These are phyloP conservation scores for Lordiphosa andalusiaca DNA, from an alignment of 2,888 invertebrate genomes.

Conservation along the genomic window DNA sequence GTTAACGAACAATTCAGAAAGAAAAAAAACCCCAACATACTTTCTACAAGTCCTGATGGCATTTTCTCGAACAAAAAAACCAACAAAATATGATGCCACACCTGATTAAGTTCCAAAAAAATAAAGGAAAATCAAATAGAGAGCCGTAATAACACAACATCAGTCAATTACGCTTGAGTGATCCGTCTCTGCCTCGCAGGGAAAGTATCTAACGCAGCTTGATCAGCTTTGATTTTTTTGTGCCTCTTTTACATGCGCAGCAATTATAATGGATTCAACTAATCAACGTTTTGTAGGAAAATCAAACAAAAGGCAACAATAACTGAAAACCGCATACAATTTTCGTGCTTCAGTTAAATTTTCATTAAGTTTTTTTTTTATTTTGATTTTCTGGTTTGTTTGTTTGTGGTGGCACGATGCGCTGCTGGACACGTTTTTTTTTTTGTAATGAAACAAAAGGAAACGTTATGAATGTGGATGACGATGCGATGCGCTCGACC, in stretches of 20 bases:
- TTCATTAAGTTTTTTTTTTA: constrained; percentile 60
- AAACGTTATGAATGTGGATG: constrained; percentile 27
- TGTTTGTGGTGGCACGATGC: constrained; percentile 61
- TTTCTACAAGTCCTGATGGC: constrained; percentile 9
- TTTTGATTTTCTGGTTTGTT: constrained; percentile 14
- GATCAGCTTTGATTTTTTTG: constrained; percentile 16
- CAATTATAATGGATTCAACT: constrained; percentile 73
- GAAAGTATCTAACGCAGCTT: constrained; percentile 33
- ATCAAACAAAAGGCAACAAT: constrained; percentile 52
- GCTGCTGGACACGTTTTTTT: constrained; percentile 44
- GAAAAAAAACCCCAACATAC: constrained; percentile 1
- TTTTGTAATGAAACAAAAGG: constrained; percentile 50
- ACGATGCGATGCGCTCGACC: constrained; percentile 50
- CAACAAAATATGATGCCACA: constrained; percentile 42
- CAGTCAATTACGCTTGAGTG: constrained; percentile 13
- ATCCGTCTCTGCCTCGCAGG: constrained; percentile 13
- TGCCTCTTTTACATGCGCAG: constrained; percentile 54
- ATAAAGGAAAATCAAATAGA: constrained; percentile 30
- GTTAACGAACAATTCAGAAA: constrained; percentile 10
- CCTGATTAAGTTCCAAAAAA: constrained; percentile 52
- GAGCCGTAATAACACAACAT: constrained; percentile 10
- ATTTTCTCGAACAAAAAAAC: constrained; percentile 15
- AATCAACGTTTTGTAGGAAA: constrained; percentile 72
- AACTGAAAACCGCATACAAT: constrained; percentile 57
- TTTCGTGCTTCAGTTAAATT: constrained; percentile 72